phyloP scores from a whole-genome alignment of 2,797 vertebrate genomes.

The Enteromius trimaculatus region DNA sequence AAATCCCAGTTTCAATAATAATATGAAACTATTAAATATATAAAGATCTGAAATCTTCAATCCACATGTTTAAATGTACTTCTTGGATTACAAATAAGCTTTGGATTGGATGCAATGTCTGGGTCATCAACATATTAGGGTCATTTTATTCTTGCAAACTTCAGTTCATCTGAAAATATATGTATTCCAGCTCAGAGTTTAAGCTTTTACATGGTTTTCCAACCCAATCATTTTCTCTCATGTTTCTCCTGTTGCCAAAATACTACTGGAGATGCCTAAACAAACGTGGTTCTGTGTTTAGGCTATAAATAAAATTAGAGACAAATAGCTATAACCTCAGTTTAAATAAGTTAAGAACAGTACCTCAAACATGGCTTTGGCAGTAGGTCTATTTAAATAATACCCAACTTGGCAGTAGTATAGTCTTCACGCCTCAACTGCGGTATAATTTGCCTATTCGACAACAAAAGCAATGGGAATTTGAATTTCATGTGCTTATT shows the following conservation, averaged over 20 bases:
- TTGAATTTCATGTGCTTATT: not conserved
- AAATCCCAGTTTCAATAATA: not conserved
- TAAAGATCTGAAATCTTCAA: conserved; percentile 14
- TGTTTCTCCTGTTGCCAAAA: not conserved
- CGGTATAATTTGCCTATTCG: not conserved
- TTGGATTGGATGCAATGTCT: conserved; percentile 11
- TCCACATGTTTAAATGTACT: conserved; percentile 23
- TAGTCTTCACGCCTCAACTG: not conserved
- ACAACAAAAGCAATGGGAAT: not conserved
- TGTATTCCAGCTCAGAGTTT: conserved; percentile 2
- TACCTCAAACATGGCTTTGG: not conserved
- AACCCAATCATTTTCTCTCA: conserved; percentile 8
- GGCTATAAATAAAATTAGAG: not conserved
- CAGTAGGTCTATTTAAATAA: not conserved
- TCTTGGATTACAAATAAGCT: conserved; percentile 36
- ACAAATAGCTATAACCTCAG: not conserved
- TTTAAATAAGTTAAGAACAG: not conserved
- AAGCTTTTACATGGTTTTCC: conserved; percentile 9
- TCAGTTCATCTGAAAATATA: conserved; percentile 23
- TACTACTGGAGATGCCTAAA: not conserved
- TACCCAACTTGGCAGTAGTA: not conserved
- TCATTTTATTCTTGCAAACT: conserved; percentile 29
- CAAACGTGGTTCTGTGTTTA: not conserved
- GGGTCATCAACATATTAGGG: conserved; percentile 23
- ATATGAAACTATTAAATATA: not conserved